A percentile compares a stretch with the other conserved stretches of the same genome.
Evolutionary conservation across 2,113 vertebrate species (phyloP).

Genomic region (Hassar affinis): DNA sequence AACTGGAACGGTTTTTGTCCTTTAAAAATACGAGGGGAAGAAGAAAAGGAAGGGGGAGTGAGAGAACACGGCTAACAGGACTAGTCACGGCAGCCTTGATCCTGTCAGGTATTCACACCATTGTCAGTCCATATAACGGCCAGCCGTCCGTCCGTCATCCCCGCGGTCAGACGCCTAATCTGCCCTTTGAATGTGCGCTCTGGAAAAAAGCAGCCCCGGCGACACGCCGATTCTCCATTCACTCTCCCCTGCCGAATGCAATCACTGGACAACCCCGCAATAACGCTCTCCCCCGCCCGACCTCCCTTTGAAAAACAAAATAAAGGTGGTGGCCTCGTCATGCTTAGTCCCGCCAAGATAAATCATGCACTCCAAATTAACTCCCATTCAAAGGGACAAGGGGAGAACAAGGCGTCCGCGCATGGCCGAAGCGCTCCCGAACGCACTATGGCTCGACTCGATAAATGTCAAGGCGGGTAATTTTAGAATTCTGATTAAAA

Average conservation of each 20-base stretch:
- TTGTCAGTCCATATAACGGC: constrained; percentile 81
- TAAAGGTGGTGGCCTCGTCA: constrained; percentile 80
- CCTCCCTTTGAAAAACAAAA: constrained; percentile 75
- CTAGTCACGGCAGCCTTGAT: constrained; percentile 68
- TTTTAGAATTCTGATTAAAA: constrained; percentile 86
- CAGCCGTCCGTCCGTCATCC: constrained; percentile 67
- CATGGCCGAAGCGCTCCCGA: constrained; percentile 67
- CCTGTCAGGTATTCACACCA: constrained; percentile 83
- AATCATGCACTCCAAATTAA: constrained; percentile 89
- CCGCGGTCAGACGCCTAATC: constrained; percentile 80
- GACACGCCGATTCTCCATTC: constrained; percentile 82
- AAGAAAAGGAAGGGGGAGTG: constrained; percentile 20
- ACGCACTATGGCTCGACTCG: constrained; percentile 77
- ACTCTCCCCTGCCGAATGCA: constrained; percentile 85
- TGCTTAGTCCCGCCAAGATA: constrained; percentile 80
- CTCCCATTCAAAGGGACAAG: constrained; percentile 83
- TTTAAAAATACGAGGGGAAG: constrained; percentile 26
- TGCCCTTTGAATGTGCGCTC: constrained; percentile 71
- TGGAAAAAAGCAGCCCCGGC: constrained; percentile 80
- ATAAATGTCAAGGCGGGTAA: constrained; percentile 84
- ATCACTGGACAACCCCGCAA: constrained; percentile 88
- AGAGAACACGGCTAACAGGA: constrained; percentile 57
- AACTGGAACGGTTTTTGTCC: constrained; percentile 51
- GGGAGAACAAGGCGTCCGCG: constrained; percentile 72
- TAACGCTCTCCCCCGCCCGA: constrained; percentile 81